Base-by-base conservation (phyloP, 2,113 vertebrate species). In the Nycticebus coucang region DNA sequence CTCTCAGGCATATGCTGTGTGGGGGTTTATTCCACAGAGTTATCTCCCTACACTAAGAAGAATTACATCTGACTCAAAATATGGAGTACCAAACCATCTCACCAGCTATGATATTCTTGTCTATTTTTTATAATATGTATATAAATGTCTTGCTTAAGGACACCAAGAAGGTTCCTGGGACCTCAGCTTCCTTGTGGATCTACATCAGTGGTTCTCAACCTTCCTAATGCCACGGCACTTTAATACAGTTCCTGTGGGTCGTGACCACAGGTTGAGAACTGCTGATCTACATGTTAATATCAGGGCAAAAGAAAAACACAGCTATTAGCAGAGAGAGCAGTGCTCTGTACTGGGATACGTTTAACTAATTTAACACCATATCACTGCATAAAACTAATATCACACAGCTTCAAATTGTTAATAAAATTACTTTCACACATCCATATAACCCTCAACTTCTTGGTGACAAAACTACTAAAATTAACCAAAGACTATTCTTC, bases 381-480 rank as follows among this genome's bases (percentile, higher is more conserved):
- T 93, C 93, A 79, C 94, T 92, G 77, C 94, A 94, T 90, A 94
- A 94, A 78, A 72, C 91, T 77, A 93, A 95, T 77, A 69, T 75
- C 95, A 92, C 86, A 93, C 72, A 85, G 93, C 72, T 91, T 88
- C 77, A 87, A 88, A 96, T 92, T 90, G 92, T 93, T 95, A 96
- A 97, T 96, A 95, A 97, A 97, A 96, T 96, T 96, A 97, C 53
- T 95, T 97, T 96, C 92, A 95, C 96, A 97, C 94, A 91, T 97
- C 96, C 81, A 86, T n/a, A 77, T 85, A 97, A 92, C 78, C 83
- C 78, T 94, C 92, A 60, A 74, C 66, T 96, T 96, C 97, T 90
- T 93, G 72, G 87, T 94, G 89, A 87, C 33, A 94, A 97, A 97
- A 96, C 69, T 78, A 97, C 64, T 93, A 95, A 94, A 92, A 95